Evolutionary conservation across 2,113 vertebrate genomes (phyloP).

Genomic region (Glareola pratincola): DNA sequence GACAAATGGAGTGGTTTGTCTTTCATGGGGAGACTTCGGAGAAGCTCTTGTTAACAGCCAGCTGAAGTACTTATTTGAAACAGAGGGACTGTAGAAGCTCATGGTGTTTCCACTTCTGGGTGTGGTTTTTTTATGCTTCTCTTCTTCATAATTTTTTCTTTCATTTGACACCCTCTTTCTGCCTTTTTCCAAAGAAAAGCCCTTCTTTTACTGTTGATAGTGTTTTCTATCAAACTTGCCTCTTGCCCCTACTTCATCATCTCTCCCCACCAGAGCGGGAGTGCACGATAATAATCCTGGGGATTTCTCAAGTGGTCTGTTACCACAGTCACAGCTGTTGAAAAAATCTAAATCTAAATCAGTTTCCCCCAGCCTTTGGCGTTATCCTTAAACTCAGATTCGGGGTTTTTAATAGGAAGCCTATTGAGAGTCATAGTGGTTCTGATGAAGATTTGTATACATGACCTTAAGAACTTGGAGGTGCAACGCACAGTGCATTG

Average conservation of each 20-base stretch:
- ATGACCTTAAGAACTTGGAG: constrained; percentile 37
- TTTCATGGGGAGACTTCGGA: neutral
- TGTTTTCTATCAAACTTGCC: neutral
- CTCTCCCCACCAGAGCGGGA: neutral
- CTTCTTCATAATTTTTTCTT: neutral
- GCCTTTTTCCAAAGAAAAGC: neutral
- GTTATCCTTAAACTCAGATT: neutral
- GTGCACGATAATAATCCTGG: neutral
- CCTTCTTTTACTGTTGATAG: neutral
- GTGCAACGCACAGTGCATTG: neutral
- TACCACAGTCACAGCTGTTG: constrained; percentile 43
- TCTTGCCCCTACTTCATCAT: neutral
- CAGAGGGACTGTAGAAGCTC: neutral
- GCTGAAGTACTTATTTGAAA: neutral
- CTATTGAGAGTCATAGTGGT: neutral
- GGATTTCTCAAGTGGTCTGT: constrained; percentile 29
- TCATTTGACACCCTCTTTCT: neutral
- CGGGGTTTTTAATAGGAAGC: constrained; percentile 11
- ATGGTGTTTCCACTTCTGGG: neutral
- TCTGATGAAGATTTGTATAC: constrained; percentile 52
- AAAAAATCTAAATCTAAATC: constrained; percentile 49
- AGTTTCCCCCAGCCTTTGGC: neutral
- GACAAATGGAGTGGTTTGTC: neutral
- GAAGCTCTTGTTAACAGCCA: neutral
- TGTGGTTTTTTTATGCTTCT: neutral